Conservation (phyloP, 2,113 vertebrate species). For the Cyrtonyx montezumae region DNA sequence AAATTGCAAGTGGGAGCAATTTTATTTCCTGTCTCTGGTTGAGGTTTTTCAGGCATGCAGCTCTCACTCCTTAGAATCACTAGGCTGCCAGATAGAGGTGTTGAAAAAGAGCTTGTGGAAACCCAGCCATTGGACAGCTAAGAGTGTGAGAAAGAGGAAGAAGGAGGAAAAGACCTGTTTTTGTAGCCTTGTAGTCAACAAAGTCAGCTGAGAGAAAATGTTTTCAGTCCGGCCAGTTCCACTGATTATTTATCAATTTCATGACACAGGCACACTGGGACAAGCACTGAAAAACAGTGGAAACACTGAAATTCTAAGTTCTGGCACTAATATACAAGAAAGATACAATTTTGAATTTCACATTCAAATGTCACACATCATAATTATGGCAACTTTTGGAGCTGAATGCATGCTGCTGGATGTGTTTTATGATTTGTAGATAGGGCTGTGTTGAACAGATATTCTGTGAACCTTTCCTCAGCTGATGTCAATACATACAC, state of each 20-base stretch:
- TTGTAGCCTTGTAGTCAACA: not conserved
- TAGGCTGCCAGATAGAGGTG: not conserved
- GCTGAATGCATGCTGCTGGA: not conserved
- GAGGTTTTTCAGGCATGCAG: not conserved
- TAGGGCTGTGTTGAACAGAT: not conserved
- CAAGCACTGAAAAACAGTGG: not conserved
- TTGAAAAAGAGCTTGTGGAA: slow-evolving; percentile 9
- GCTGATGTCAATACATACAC: not conserved
- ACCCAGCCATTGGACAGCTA: not conserved
- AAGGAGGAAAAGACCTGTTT: not conserved
- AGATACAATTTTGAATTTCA: not conserved
- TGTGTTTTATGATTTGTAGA: slow-evolving; percentile 19
- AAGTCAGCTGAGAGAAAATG: not conserved
- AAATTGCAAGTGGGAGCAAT: not conserved
- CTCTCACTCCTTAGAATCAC: not conserved
- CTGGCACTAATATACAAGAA: not conserved
- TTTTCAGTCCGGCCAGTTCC: not conserved
- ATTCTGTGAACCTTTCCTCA: not conserved
- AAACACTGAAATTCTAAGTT: not conserved
- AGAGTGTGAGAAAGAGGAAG: not conserved
- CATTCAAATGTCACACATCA: slow-evolving; percentile 13
- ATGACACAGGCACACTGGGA: not conserved
- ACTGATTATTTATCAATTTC: slow-evolving; percentile 7
- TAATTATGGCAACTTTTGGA: slow-evolving; percentile 35
- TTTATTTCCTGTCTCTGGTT: not conserved